Percentiles rank a stretch among this genome's conserved stretches.
These are phyloP conservation scores for Eulemur rufifrons DNA, from an alignment of 2,113 vertebrate genomes.

Conservation along the genomic window DNA sequence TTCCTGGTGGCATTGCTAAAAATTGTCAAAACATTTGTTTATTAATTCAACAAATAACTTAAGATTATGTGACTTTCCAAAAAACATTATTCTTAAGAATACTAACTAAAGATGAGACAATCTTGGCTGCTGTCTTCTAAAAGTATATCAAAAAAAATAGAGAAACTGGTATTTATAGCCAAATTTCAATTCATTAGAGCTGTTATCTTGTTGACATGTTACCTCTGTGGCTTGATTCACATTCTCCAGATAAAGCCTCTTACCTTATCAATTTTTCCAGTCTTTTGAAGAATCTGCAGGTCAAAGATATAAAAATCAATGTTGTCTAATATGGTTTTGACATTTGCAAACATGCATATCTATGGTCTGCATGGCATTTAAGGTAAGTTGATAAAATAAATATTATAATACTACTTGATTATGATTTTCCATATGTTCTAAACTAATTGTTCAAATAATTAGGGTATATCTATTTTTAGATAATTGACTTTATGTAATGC, in stretches of 20 bases:
- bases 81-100: background rate
- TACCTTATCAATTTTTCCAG: background rate
- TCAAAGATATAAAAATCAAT: constrained; percentile 3
- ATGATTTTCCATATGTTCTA: background rate
- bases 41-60: background rate
- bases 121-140: background rate
- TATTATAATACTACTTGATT: background rate
- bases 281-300: background rate
- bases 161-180: background rate
- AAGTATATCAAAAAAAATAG: background rate
- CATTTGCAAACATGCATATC: background rate
- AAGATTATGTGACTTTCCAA: background rate
- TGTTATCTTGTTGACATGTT: background rate
- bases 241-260: background rate
- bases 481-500: background rate
- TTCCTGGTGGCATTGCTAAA: background rate
- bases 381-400: background rate
- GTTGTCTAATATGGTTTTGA: background rate
- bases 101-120: background rate
- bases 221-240: background rate
- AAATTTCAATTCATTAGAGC: constrained; percentile 21
- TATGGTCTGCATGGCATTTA: background rate
- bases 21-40: background rate
- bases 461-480: background rate
- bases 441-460: background rate